Base-by-base conservation (phyloP, 1,140 invertebrate genomes). In the Sweltsa coloradensis region DNA sequence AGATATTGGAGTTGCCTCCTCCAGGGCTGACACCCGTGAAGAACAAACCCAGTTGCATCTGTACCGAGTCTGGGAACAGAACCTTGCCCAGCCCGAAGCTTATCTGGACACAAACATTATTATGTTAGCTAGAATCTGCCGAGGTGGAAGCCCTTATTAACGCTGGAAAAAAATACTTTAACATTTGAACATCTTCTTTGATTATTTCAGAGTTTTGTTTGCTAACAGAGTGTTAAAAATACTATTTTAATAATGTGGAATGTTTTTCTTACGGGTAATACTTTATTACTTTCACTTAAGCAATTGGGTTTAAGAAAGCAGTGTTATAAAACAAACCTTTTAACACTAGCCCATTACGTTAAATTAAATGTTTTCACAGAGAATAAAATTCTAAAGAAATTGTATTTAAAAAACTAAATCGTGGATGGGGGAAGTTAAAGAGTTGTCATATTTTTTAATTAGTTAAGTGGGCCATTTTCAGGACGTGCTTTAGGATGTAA, bases 1-100 rank as follows among this genome's bases (percentile, higher is more conserved):
- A 96, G 54, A 94, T 90, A 62, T 97, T 97, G n/a, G 89, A 94
- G 9, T 89, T 88, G 2, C 90, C 91, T 1, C 92, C 92, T 24
- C 85, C 90, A 13, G 92, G 92, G 47, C 85, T 80, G 39, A 90
- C 85, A 1, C 90, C 92, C 2, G 87, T 86, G 55, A 92, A 88
- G 67, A 96, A 96, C 58, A 96, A 73, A 0, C 92, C 92, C 52
- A 95, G 67, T 48, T 81, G 78, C 71, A 91, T 73, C 47, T 76
- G 74, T 16, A 78, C 67, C 44, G 73, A 70, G 27, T 79, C 58
- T 1, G 79, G 76, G 62, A 90, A 91, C 7, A 93, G 64, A 11
- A 81, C 53, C 47, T 76, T 70, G 2, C 82, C 85, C 26, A 93
- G 61, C 1, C 66, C 70, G 67, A 82, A 93, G 53, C 86, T 80